Conservation (phyloP, 2,797 vertebrate species). For the Mycteria americana region DNA sequence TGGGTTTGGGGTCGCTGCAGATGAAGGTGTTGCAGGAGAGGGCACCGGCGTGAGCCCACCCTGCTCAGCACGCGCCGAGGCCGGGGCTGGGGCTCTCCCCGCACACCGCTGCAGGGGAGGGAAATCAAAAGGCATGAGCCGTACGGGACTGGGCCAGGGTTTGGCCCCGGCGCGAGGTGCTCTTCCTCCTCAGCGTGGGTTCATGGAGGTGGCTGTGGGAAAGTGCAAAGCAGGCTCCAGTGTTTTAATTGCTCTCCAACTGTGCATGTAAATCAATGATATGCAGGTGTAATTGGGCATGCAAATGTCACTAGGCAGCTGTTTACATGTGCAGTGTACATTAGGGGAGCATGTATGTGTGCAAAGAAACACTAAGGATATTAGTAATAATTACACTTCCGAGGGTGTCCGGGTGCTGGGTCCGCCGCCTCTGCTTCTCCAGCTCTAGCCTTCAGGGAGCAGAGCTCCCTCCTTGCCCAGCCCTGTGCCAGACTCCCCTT, state of each 20-base stretch:
- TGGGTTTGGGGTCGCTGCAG: not conserved
- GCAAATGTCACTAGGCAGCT: conserved; percentile 51
- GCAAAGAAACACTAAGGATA: not conserved
- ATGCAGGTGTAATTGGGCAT: conserved; percentile 58
- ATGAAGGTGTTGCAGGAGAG: not conserved
- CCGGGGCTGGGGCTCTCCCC: fast-evolving
- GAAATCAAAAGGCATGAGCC: fast-evolving
- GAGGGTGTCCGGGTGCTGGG: not conserved
- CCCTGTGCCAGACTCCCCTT: not conserved
- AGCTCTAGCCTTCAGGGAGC: not conserved
- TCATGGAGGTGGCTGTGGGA: not conserved
- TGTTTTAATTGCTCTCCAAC: conserved; percentile 41
- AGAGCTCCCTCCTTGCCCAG: not conserved
- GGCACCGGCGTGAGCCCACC: not conserved
- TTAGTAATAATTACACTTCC: not conserved
- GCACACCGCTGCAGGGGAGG: fast-evolving
- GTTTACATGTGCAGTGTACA: conserved; percentile 35
- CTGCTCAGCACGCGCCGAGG: fast-evolving
- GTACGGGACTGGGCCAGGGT: not conserved
- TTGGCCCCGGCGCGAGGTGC: not conserved
- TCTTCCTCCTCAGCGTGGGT: fast-evolving
- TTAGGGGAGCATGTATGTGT: not conserved
- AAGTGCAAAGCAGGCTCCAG: not conserved
- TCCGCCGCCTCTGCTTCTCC: not conserved
- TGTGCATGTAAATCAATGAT: conserved; percentile 58